These are phyloP conservation scores for Carcinoscorpius rotundicauda DNA, from an alignment of 1,140 invertebrate genomes.

Conservation along the genomic window DNA sequence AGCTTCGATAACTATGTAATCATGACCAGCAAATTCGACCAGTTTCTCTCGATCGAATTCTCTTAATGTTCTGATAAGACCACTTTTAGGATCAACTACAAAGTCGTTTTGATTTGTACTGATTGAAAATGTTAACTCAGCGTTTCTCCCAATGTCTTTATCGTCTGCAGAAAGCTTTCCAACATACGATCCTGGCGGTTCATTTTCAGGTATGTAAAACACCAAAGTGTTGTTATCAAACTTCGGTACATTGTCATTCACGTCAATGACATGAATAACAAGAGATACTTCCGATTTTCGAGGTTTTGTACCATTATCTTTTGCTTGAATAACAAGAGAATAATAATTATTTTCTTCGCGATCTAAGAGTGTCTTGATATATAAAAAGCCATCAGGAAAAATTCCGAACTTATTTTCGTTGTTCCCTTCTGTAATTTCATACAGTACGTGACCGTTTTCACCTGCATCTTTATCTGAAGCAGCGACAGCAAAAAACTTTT, in stretches of 20 bases:
- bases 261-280: conserved; percentile 83
- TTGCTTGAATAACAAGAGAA: conserved; percentile 65
- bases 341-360: conserved; percentile 83
- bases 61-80: conserved; percentile 73
- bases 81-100: conserved; percentile 73
- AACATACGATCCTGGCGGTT: conserved; percentile 73
- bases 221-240: conserved; percentile 53
- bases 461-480: conserved; percentile 72
- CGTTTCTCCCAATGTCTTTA: conserved; percentile 77
- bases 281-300: conserved; percentile 70
- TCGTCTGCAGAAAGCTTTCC: conserved; percentile 78
- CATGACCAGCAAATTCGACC: conserved; percentile 56
- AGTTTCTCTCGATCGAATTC: conserved; percentile 77
- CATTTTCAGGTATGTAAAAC: conserved; percentile 76
- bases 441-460: conserved; percentile 64
- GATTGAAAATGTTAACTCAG: conserved; percentile 76
- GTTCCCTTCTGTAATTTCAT: conserved; percentile 71
- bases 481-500: conserved; percentile 69
- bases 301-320: conserved; percentile 57
- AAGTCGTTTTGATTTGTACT: conserved; percentile 62
- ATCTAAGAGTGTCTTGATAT: conserved; percentile 68
- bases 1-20: conserved; percentile 66
- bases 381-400: conserved; percentile 78
- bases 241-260: conserved; percentile 83
- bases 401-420: conserved; percentile 69